Percentiles rank a stretch among this genome's conserved stretches.
phyloP scores from a whole-genome alignment of 2,888 invertebrate species.

The Plutella xylostella region DNA sequence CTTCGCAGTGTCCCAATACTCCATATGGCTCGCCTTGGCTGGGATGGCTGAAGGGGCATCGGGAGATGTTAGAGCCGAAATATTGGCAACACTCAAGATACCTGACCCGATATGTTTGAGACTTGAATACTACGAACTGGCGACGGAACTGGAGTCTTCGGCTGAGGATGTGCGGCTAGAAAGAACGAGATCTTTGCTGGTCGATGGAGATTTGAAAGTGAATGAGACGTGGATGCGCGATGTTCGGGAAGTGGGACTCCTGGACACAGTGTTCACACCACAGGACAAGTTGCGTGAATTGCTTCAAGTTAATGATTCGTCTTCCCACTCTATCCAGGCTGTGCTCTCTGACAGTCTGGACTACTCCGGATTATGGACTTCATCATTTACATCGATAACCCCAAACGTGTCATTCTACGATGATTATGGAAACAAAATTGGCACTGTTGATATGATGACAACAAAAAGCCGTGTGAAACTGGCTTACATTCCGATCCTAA shows the following conservation, averaged over 20 bases:
- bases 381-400: slow-evolving; percentile 22
- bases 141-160: slow-evolving; percentile 19
- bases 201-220: slow-evolving; percentile 18
- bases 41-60: slow-evolving; percentile 17
- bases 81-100: slow-evolving; percentile 10
- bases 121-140: slow-evolving; percentile 23
- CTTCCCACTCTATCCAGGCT: slow-evolving; percentile 13
- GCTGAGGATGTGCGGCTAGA: slow-evolving; percentile 20
- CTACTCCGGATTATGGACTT: slow-evolving; percentile 23
- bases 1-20: slow-evolving; percentile 24
- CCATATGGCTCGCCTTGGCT: slow-evolving; percentile 26
- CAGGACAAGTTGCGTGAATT: no score
- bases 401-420: slow-evolving; percentile 25
- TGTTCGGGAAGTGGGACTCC: slow-evolving; percentile 14
- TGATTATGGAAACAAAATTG: slow-evolving; percentile 21
- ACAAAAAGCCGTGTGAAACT: slow-evolving; percentile 23
- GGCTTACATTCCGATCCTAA: slow-evolving; percentile 21
- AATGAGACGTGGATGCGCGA: slow-evolving; percentile 18
- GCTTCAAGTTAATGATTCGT: slow-evolving; percentile 12
- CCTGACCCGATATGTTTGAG: slow-evolving; percentile 20
- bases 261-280: slow-evolving; percentile 14
- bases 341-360: slow-evolving; percentile 24
- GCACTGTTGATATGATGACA: slow-evolving; percentile 25
- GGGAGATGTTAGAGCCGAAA: not conserved
- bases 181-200: slow-evolving; percentile 18